Percentiles rank a stretch among this genome's conserved stretches.
phyloP scores from a whole-genome alignment of 2,888 invertebrate species.

The Pristionchus fissidentatus region DNA sequence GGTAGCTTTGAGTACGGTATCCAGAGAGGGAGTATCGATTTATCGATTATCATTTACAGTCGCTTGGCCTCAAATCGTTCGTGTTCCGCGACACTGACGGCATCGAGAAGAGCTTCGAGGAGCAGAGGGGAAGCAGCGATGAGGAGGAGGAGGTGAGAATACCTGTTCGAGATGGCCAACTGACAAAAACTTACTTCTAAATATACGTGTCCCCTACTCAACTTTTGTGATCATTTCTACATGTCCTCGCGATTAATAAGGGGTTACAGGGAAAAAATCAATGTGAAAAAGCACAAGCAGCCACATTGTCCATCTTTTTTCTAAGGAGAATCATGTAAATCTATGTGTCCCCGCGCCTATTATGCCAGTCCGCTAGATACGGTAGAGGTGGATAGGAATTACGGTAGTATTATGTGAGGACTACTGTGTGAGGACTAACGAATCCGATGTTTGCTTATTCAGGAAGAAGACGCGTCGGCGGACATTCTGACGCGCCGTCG shows the following conservation, averaged over 20 bases:
- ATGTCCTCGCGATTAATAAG: too few relatives aligned
- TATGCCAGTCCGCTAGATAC: too few relatives aligned
- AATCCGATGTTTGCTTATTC: constrained; percentile 13
- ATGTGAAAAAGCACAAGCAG: too few relatives aligned
- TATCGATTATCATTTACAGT: not conserved
- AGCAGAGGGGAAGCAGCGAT: not conserved
- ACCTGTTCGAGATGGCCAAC: too few relatives aligned
- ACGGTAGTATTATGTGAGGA: not conserved
- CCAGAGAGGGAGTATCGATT: not conserved
- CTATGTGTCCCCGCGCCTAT: too few relatives aligned
- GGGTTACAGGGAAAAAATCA: too few relatives aligned
- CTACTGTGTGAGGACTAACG: not conserved
- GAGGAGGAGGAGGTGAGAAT: constrained; percentile 25
- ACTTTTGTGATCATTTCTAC: too few relatives aligned
- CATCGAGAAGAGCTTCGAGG: constrained; percentile 38
- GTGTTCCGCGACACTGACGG: constrained; percentile 28
- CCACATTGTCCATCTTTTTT: too few relatives aligned
- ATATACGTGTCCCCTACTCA: too few relatives aligned
- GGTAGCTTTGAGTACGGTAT: not conserved
- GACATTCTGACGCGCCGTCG: not conserved
- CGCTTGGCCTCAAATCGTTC: constrained; percentile 1
- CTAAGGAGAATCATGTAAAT: too few relatives aligned
- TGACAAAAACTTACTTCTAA: too few relatives aligned
- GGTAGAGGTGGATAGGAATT: not conserved
- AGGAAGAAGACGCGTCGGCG: not conserved